Conservation (phyloP, 1,140 invertebrate species). For the Polypedilum vanderplanki region DNA sequence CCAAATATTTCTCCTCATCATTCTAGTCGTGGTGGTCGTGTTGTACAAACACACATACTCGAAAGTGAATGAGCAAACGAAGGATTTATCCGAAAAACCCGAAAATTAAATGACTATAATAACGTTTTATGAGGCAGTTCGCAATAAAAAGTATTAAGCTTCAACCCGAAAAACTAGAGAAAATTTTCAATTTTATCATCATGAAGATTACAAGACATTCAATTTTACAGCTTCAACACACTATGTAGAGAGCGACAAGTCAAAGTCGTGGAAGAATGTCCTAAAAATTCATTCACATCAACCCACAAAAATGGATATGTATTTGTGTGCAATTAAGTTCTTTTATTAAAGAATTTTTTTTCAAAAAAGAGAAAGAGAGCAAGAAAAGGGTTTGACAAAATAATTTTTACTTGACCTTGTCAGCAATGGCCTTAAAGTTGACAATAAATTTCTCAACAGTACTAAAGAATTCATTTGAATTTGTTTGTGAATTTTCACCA, state of each 20-base stretch:
- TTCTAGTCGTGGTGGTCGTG: not conserved
- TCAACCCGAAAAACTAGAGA: not conserved
- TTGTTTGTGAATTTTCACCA: not conserved
- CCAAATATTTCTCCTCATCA: not conserved
- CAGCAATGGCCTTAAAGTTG: not conserved
- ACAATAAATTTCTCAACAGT: constrained; percentile 4
- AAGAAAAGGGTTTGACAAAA: constrained; percentile 20
- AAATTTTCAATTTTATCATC: constrained; percentile 26
- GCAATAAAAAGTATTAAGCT: constrained; percentile 27
- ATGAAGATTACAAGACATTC: constrained; percentile 27
- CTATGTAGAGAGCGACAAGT: not conserved
- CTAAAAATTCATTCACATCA: not conserved
- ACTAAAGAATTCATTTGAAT: constrained; percentile 21
- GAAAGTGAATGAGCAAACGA: not conserved
- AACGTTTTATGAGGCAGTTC: constrained; percentile 24
- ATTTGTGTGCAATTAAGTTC: not conserved
- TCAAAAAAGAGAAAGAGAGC: not conserved
- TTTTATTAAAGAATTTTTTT: not conserved
- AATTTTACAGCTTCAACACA: constrained; percentile 14
- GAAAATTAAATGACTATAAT: constrained; percentile 28
- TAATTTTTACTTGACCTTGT: not conserved
- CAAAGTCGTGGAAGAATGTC: constrained; percentile 6
- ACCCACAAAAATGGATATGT: constrained; percentile 17
- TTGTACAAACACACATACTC: not conserved
- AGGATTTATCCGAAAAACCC: constrained; percentile 16